Base-by-base conservation (phyloP, 2,888 invertebrate genomes). In the Antitype chi region DNA sequence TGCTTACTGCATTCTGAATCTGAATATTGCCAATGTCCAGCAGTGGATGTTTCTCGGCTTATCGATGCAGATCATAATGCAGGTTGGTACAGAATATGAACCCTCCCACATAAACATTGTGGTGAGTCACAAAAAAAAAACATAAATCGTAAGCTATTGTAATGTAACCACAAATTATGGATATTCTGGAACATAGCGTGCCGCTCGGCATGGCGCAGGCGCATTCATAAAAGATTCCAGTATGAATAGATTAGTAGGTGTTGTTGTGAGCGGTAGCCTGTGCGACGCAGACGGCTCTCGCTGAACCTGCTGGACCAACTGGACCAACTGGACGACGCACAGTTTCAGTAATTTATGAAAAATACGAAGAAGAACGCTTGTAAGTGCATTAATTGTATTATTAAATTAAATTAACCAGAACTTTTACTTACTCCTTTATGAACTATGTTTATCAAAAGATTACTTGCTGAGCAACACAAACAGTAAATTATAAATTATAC, bases 131-230 rank as follows among this genome's bases (percentile, higher is more conserved):
- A 25, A 20, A 23, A 38, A 25, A 17, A 38, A 25, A 49, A 1
- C 63, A 43, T 52, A 76, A 15, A 70, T 32, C 32, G 67, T 57
- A 79, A 67, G 25, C 8, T 3, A 79, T 80, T 75, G 43, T 55
- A 52, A 80, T 76, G 60, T 70, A 75, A 68, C 15, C 53, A 67
- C 15, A 32, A 23, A 64, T 76, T 80, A 76, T 71, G 70, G 80
- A 76, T 69, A 69, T 76, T 81, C 81, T 80, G 62, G 80, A 80
- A 80, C 70, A 49, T 62, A 43, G 32, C 63, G 28, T 25, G 70
- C 13, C 74, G 69, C 55, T 70, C 74, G 62, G 20, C 38, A 52
- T 76, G 67, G 28, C 70, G 43, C 43, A 13, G 43, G 43, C 43
- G 60, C 74, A 70, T 73, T 60, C 63, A 73, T 78, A 57, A 80